Base-by-base conservation (phyloP, 2,888 invertebrate species). In the Belgica antarctica region DNA sequence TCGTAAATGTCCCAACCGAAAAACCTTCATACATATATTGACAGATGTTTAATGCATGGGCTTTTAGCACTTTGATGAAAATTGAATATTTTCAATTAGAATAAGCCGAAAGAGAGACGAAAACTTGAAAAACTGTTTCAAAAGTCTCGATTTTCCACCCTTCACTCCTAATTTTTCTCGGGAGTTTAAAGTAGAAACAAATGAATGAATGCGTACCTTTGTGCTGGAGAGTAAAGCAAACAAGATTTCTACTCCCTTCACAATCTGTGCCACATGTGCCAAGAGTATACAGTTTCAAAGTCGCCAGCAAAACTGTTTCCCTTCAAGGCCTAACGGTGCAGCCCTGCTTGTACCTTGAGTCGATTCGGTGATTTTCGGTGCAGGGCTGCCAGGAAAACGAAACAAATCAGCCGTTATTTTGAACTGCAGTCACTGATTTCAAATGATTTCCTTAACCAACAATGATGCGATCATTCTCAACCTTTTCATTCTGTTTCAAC, bases 31-130 rank as follows among this genome's bases (percentile, higher is more conserved):
- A 52, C 12, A 12, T 19, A 66, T 68, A 68, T 68, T 57, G 68
- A 68, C 68, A 68, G 68, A 68, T 68, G 68, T 68, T 68, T 68
- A 68, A 68, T 68, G 68, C 34, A 52, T 68, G 34, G 57, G 68
- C 34, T 68, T 68, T 68, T 68, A 68, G 68, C 68, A 68, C 68
- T 62, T 31, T 31, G 57, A 68, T 68, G 68, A 68, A 68, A 68
- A 68, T 52, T 68, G 68, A 57, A 68, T 68, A 52, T 66, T 59
- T 66, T 66, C 65, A 66, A 66, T 66, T 66, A 66, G 59, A 46
- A 46, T 7, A 46, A 46, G n/a, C n/a, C n/a, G n/a, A n/a, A n/a
- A n/a, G n/a, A n/a, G n/a, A 34, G 10, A 5, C 57, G 5, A 24
- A 59, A 59, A 59, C 25, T 27, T n/a, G 27, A 59, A 25, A 19